Conservation (phyloP, 2,888 invertebrate species). For the Muschampia plurimacula region DNA sequence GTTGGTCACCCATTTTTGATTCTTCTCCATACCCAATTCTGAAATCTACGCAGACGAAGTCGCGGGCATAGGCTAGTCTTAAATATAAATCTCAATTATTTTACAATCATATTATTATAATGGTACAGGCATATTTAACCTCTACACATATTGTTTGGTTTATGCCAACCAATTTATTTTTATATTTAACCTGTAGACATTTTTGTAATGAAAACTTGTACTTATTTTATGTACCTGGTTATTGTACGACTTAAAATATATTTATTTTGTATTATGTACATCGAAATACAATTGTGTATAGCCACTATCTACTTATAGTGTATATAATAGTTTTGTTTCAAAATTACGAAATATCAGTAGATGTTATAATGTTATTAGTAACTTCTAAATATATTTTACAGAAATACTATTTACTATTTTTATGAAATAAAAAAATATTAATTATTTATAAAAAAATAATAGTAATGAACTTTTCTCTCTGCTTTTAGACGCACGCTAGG, state of each 20-base stretch:
- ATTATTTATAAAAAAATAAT: background rate
- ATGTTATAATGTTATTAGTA: background rate
- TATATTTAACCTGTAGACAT: background rate
- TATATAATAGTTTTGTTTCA: conserved; percentile 2
- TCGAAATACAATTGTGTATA: background rate
- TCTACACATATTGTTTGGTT: background rate
- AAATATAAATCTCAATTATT: background rate
- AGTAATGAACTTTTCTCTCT: background rate
- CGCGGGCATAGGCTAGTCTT: too few species aligned
- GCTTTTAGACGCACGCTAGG: conserved; percentile 4
- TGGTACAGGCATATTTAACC: background rate
- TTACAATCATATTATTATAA: background rate
- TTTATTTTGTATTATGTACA: conserved; percentile 5
- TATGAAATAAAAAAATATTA: background rate
- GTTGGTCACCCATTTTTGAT: too few species aligned
- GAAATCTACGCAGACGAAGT: too few species aligned
- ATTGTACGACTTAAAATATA: background rate
- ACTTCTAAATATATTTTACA: background rate
- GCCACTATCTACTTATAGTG: background rate
- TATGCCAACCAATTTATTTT: background rate
- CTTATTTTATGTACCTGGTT: conserved; percentile 8
- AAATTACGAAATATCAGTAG: background rate
- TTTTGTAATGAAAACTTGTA: conserved; percentile 2
- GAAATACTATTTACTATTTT: background rate
- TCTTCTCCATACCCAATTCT: too few species aligned